Base-by-base conservation (phyloP, 2,113 vertebrate genomes). In the Phalacrocorax pelagicus region DNA sequence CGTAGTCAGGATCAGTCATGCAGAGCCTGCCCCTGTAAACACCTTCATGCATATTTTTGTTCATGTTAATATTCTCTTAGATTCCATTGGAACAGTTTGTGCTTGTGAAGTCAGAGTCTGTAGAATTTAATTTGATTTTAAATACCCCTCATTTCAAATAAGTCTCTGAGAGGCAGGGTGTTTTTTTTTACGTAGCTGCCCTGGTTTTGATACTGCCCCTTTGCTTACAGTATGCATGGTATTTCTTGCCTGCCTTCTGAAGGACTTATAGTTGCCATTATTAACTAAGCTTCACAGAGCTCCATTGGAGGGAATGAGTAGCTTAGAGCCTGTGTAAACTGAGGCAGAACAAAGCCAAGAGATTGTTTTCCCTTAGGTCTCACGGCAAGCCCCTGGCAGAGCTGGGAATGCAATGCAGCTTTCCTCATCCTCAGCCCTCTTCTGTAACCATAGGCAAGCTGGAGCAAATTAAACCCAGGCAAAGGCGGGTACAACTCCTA, bases 391-490 rank as follows among this genome's bases (percentile, higher is more conserved):
- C 80, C 84, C 86, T 94, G 62, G 81, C 86, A 94, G 86, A 94
- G 88, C 91, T 62, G 86, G 81, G 86, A 94, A 81, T 79, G 52
- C 57, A 86, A 87, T 44, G 92, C 87, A 80, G 90, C 86, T 94
- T 88, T 79, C 69, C 86, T 81, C 30, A 61, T 85, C 91, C 52
- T 70, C 65, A 69, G 65, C 61, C 44, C 65, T 75, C 22, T 89
- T 61, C 94, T 94, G 77, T 84, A 91, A 91, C 77, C 54, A 22
- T 82, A 82, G 69, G 52, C 65, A 92, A 67, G 80, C 94, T 95
- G 96, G 90, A 96, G 94, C 40, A 84, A 94, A 94, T 94, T 94
- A 96, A 97, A 87, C 23, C 44, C 95, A 97, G 91, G 94, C 65
- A 71, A 91, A 96, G 71, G 44, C 58, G 89, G 89, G 81, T 88